Percentiles rank a stretch among this genome's conserved stretches.
These are phyloP conservation scores for Bungarus multicinctus DNA, from an alignment of 2,113 vertebrate species.

Conservation along the genomic window DNA sequence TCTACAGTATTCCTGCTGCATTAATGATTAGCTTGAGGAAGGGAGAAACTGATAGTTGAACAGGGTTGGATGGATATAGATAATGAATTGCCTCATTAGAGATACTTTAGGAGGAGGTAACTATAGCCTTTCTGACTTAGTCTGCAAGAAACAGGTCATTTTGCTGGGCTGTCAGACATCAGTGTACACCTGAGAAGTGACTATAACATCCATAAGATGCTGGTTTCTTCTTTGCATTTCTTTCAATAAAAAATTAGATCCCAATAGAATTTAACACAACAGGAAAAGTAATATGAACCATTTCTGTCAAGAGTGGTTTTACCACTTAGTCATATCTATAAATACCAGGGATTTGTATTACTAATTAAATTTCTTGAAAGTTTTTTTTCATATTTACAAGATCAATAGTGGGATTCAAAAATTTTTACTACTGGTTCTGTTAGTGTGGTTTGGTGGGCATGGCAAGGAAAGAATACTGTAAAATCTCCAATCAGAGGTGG, in stretches of 20 bases:
- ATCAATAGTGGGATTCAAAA: no score
- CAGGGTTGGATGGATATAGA: constrained; percentile 59
- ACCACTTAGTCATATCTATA: neutral
- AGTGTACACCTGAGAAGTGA: constrained; percentile 51
- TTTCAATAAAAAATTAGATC: neutral
- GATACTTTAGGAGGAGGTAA: constrained; percentile 74
- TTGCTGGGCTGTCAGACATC: constrained; percentile 69
- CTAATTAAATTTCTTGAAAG: neutral
- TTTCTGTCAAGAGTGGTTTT: neutral
- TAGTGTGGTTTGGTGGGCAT: no score
- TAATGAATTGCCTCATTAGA: constrained; percentile 80
- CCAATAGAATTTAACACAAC: neutral
- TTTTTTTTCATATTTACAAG: neutral
- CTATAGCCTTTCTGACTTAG: constrained; percentile 74
- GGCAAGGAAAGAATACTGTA: no score
- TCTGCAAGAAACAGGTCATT: constrained; percentile 78
- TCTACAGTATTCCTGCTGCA: constrained; percentile 54
- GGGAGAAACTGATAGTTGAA: constrained; percentile 68
- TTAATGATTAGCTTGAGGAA: constrained; percentile 73
- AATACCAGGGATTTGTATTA: neutral
- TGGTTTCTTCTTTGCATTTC: constrained; percentile 37
- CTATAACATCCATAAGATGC: constrained; percentile 46
- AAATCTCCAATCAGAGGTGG: no score
- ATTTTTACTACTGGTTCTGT: no score
- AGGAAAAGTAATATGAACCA: neutral